Percentiles rank a stretch among this genome's conserved stretches.
phyloP scores from a whole-genome alignment of 2,797 vertebrate genomes.

The Smutsia temminckii region DNA sequence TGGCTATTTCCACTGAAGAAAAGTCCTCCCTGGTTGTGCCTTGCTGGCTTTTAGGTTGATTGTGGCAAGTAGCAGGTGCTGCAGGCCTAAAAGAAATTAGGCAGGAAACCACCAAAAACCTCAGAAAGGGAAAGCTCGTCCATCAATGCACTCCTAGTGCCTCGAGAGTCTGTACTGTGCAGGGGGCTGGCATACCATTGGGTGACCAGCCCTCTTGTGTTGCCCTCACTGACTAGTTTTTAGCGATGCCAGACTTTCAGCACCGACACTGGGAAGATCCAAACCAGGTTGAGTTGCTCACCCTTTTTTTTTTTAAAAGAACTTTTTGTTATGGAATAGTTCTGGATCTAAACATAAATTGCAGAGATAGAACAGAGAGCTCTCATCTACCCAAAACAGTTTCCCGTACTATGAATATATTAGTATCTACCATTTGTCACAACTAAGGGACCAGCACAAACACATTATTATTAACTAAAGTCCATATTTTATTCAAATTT shows the following conservation, averaged over 20 bases:
- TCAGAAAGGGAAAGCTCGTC: neutral
- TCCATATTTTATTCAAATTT: neutral
- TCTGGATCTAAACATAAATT: neutral
- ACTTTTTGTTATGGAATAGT: neutral
- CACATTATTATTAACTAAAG: neutral
- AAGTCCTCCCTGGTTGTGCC: neutral
- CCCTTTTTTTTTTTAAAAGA: neutral
- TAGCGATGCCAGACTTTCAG: neutral
- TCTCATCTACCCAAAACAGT: neutral
- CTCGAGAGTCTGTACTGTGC: neutral
- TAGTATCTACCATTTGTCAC: neutral
- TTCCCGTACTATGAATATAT: neutral
- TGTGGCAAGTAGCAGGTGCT: neutral
- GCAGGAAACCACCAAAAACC: neutral
- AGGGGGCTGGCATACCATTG: rapidly evolving
- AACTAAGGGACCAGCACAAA: neutral
- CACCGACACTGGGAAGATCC: neutral
- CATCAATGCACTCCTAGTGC: rapidly evolving
- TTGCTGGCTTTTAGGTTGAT: neutral
- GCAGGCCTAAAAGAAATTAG: neutral
- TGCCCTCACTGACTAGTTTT: neutral
- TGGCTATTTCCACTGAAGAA: neutral
- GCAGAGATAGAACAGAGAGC: neutral
- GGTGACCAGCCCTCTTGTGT: neutral
- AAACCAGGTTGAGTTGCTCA: neutral